Percentiles rank a stretch among this genome's conserved stretches.
Evolutionary conservation across 1,140 invertebrate genomes (phyloP).

Genomic region (Trigoniulus corallinus): DNA sequence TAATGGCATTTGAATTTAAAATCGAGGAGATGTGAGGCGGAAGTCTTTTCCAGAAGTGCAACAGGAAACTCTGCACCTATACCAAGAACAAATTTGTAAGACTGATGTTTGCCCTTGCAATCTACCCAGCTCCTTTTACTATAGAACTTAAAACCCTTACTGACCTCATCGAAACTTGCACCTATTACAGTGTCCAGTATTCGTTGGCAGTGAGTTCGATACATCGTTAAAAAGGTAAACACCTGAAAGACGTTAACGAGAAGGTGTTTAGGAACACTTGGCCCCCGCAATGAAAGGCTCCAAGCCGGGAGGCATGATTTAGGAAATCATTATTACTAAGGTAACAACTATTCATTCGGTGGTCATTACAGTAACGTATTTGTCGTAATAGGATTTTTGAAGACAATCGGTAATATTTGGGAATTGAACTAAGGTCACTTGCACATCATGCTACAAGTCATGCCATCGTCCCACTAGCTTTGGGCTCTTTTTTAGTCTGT

Average conservation of each 20-base stretch:
- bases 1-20: constrained; percentile 26
- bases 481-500: no score
- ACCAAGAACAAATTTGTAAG: background rate
- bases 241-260: constrained; percentile 19
- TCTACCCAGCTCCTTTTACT: background rate
- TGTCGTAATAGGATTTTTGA: no score
- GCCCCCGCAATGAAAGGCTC: no score
- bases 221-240: constrained; percentile 36
- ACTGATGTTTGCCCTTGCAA: background rate
- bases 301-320: no score
- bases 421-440: no score
- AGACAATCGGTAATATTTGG: no score
- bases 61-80: constrained; percentile 35
- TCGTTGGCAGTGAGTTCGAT: constrained; percentile 35
- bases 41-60: constrained; percentile 39
- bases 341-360: no score
- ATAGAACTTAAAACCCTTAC: constrained; percentile 5
- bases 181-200: constrained; percentile 34
- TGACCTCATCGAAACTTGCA: constrained; percentile 35
- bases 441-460: no score
- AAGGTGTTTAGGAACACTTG: no score
- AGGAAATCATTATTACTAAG: no score
- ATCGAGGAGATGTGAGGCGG: constrained; percentile 31
- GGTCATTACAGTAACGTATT: no score
- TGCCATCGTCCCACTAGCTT: no score